A percentile compares a stretch with the other conserved stretches of the same genome.
Evolutionary conservation across 2,888 invertebrate genomes (phyloP).

Genomic region (Gryllus longicercus): DNA sequence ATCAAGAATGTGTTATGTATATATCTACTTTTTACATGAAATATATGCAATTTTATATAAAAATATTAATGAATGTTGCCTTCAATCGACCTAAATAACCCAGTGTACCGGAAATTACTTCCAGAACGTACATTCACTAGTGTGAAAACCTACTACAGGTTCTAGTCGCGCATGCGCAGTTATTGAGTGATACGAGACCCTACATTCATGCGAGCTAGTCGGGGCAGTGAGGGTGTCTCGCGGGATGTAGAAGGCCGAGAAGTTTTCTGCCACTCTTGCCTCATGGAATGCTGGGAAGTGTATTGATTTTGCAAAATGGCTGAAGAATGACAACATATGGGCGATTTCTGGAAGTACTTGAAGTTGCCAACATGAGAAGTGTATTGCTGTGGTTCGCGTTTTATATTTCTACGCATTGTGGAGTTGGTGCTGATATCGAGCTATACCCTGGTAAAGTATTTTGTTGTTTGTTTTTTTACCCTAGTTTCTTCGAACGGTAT

Average conservation of each 20-base stretch:
- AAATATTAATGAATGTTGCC: not conserved
- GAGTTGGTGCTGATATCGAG: conserved; percentile 23
- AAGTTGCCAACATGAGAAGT: conserved; percentile 27
- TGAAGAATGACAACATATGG: conserved; percentile 33
- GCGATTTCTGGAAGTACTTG: conserved; percentile 20
- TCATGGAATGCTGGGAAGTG: conserved; percentile 12
- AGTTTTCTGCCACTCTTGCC: not conserved
- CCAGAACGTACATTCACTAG: not conserved
- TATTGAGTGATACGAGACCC: not conserved
- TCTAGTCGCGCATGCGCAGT: not conserved
- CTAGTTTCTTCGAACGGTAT: not conserved
- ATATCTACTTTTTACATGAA: conserved; percentile 1
- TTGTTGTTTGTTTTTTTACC: no score
- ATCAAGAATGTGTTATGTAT: conserved; percentile 2
- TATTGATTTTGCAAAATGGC: conserved; percentile 33
- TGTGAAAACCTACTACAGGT: not conserved
- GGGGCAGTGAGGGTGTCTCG: not conserved
- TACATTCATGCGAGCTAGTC: not conserved
- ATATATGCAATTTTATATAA: not conserved
- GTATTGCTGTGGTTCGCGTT: conserved; percentile 22
- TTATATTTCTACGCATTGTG: conserved; percentile 1
- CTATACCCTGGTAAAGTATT: conserved; percentile 28
- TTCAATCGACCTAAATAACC: no score
- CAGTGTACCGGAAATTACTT: not conserved
- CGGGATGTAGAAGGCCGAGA: conserved; percentile 7